Evolutionary conservation across 30 jellyfish, hydroid and myxozoan species (phyloP).

Genomic region (Haliclystus octoradiatus): DNA sequence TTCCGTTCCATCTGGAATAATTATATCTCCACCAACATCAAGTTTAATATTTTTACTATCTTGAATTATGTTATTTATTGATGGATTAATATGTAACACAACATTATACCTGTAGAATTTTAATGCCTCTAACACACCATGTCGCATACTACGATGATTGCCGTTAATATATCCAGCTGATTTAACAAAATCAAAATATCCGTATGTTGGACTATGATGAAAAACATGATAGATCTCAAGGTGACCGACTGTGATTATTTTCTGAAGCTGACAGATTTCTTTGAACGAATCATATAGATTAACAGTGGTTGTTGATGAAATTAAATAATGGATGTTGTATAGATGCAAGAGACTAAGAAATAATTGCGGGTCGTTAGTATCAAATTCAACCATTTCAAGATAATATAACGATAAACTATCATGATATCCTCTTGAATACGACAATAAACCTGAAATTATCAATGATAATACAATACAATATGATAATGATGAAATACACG

Average conservation of each 20-base stretch:
- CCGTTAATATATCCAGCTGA: slow-evolving; percentile 65
- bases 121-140: slow-evolving; percentile 36
- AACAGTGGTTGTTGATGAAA: slow-evolving; percentile 14
- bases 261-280: slow-evolving; percentile 33
- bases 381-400: slow-evolving; percentile 31
- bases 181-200: slow-evolving; percentile 70
- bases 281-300: slow-evolving; percentile 17
- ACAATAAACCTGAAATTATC: slow-evolving; percentile 35
- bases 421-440: slow-evolving; percentile 61
- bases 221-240: slow-evolving; percentile 37
- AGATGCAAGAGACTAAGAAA: slow-evolving; percentile 36
- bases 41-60: no score
- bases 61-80: no score
- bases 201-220: slow-evolving; percentile 44
- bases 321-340: slow-evolving; percentile 50
- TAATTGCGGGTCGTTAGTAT: slow-evolving; percentile 11
- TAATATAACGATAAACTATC: slow-evolving; percentile 62
- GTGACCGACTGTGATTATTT: slow-evolving; percentile 29
- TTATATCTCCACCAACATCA: no score
- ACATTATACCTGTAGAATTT: slow-evolving; percentile 49
- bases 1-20: no score
- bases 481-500: no score
- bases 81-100: slow-evolving; percentile 57
- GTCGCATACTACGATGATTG: slow-evolving; percentile 45
- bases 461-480: no score